A percentile compares a stretch with the other conserved stretches of the same genome.
These are phyloP conservation scores for Macropus fuliginosus DNA, from an alignment of 2,797 vertebrate species.

Conservation along the genomic window DNA sequence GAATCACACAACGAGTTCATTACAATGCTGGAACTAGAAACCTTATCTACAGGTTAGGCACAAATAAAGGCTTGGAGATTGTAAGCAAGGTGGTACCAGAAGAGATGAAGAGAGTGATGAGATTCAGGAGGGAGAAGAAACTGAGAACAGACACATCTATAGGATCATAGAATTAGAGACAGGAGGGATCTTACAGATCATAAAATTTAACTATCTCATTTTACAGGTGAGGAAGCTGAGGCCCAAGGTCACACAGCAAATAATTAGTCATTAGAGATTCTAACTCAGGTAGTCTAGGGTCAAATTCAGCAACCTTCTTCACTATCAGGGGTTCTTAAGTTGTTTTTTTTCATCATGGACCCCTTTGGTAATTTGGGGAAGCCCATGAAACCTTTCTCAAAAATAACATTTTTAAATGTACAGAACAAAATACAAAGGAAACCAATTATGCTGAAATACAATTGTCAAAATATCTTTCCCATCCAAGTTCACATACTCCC, in stretches of 20 bases:
- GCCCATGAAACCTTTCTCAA: not conserved
- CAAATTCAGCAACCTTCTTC: not conserved
- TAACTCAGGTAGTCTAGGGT: not conserved
- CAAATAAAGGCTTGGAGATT: not conserved
- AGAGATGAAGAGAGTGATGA: rapidly evolving
- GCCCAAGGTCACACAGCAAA: not conserved
- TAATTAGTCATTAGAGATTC: not conserved
- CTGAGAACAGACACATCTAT: not conserved
- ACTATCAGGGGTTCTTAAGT: not conserved
- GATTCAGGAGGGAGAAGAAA: not conserved
- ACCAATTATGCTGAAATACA: not conserved
- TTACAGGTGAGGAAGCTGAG: not conserved
- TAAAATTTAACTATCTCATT: not conserved
- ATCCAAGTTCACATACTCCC: rapidly evolving
- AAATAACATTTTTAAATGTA: not conserved
- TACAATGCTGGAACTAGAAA: not conserved
- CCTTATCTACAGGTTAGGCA: not conserved
- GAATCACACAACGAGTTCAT: not conserved
- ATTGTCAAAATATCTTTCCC: not conserved
- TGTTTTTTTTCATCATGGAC: not conserved
- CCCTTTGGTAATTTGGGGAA: not conserved
- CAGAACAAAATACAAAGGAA: not conserved
- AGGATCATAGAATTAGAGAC: not conserved
- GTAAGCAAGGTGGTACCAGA: not conserved
- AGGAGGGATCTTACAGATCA: not conserved